Percentiles rank a stretch among this genome's conserved stretches.
Evolutionary conservation across 2,888 invertebrate species (phyloP).

Genomic region (Oscheius sp.): DNA sequence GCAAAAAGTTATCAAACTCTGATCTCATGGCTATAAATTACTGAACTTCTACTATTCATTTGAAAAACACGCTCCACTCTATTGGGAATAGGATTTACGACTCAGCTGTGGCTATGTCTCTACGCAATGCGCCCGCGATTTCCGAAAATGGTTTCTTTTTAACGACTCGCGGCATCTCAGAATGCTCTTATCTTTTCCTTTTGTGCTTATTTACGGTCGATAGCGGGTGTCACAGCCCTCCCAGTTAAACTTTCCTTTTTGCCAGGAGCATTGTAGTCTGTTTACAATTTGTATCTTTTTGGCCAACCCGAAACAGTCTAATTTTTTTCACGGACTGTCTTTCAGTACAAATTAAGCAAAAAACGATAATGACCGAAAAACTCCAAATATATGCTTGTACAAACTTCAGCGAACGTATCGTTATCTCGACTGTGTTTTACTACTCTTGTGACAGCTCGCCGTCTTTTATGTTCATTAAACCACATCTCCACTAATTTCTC

Average conservation of each 20-base stretch:
- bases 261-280: neutral
- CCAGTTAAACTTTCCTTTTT: neutral
- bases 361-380: no score
- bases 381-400: no score
- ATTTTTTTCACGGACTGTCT: no score
- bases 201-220: slow-evolving; percentile 36
- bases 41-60: neutral
- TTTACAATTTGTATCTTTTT: neutral
- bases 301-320: neutral
- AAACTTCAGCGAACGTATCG: no score
- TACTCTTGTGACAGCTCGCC: no score
- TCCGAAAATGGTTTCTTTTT: neutral
- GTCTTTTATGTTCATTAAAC: no score
- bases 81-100: slow-evolving; percentile 23
- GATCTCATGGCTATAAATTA: neutral
- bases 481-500: no score
- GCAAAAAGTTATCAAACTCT: slow-evolving; percentile 4
- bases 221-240: slow-evolving; percentile 34
- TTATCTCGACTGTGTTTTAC: no score
- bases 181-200: slow-evolving; percentile 19
- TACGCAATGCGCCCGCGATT: neutral
- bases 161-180: slow-evolving; percentile 3
- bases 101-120: slow-evolving; percentile 12
- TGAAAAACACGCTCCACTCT: slow-evolving; percentile 1
- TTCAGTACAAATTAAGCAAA: no score